phyloP scores from a whole-genome alignment of 2,113 vertebrate genomes.

The Ramphastos sulfuratus region DNA sequence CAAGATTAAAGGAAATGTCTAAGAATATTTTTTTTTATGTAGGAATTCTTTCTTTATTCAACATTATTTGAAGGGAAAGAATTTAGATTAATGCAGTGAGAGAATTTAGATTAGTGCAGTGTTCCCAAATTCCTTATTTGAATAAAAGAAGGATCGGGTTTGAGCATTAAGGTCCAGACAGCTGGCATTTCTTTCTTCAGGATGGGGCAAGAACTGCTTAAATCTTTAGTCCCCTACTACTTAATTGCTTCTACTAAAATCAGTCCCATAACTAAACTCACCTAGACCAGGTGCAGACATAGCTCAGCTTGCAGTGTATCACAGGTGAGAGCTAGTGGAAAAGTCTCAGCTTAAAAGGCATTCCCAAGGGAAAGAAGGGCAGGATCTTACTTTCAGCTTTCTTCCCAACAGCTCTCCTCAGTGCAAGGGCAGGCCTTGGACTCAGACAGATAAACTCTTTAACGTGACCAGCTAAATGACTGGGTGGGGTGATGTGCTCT shows the following conservation, averaged over 20 bases:
- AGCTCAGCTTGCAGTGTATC: background rate
- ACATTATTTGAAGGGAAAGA: background rate
- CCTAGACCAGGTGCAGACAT: rapidly evolving
- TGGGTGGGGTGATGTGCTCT: rapidly evolving
- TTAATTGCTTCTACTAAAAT: background rate
- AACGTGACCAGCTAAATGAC: background rate
- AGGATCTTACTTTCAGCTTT: background rate
- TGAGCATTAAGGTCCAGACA: background rate
- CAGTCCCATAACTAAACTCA: background rate
- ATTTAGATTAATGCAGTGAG: too few relatives aligned
- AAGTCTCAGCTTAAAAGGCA: background rate
- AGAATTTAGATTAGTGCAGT: background rate
- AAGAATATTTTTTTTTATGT: background rate
- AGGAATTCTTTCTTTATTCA: background rate
- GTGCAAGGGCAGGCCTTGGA: background rate
- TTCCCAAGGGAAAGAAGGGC: background rate
- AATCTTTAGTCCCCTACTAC: background rate
- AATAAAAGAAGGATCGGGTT: background rate
- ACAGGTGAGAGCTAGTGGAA: rapidly evolving
- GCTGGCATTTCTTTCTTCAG: background rate
- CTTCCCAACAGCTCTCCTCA: background rate
- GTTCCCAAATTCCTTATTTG: background rate
- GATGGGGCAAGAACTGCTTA: background rate
- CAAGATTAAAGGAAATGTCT: background rate
- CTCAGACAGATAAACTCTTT: background rate